Evolutionary conservation across 2,113 vertebrate genomes (phyloP).

Genomic region (Crotalus viridis): DNA sequence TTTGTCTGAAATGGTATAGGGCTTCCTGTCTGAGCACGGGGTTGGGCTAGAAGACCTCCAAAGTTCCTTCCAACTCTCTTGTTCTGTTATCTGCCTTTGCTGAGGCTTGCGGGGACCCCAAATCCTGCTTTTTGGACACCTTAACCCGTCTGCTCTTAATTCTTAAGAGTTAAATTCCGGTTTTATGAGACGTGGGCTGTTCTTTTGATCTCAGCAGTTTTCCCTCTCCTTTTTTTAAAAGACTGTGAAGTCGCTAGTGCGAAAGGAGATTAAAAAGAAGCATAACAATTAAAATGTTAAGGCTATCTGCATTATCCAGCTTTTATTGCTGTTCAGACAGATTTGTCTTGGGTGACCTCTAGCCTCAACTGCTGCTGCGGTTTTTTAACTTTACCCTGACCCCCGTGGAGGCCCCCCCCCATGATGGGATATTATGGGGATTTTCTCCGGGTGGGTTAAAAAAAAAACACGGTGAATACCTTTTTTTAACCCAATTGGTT

Average conservation of each 20-base stretch:
- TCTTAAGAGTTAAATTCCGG: conserved; percentile 47
- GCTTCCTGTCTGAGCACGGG: background rate
- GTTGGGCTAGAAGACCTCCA: background rate
- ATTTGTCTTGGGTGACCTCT: conserved; percentile 65
- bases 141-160: conserved; percentile 35
- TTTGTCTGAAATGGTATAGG: background rate
- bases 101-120: background rate
- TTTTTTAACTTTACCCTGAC: conserved; percentile 73
- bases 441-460: conserved; percentile 39
- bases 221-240: conserved; percentile 43
- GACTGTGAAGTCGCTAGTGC: conserved; percentile 69
- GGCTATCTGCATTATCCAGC: conserved; percentile 70
- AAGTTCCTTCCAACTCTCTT: background rate
- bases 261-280: conserved; percentile 77
- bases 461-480: conserved; percentile 38
- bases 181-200: conserved; percentile 62
- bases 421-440: conserved; percentile 75
- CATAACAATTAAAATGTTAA: conserved; percentile 82
- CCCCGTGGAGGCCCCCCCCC: conserved; percentile 71
- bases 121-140: conserved; percentile 30
- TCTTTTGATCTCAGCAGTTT: conserved; percentile 74
- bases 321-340: conserved; percentile 66
- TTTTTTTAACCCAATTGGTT: conserved; percentile 12
- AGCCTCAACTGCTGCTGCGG: conserved; percentile 58
- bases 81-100: background rate